Conservation (phyloP, 2,797 vertebrate species). For the Florisuga fusca region DNA sequence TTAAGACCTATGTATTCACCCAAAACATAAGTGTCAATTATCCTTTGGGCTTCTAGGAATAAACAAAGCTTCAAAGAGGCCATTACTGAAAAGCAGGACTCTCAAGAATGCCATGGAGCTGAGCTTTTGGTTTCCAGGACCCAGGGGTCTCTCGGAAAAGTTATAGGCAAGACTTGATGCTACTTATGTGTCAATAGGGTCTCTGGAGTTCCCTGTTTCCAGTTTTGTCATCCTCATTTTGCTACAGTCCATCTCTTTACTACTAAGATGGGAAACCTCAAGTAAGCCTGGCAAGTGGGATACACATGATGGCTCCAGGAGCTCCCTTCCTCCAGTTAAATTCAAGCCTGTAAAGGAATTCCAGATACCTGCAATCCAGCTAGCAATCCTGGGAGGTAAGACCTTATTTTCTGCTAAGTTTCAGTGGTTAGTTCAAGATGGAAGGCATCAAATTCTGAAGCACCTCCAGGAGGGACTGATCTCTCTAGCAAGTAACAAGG, state of each 20-base stretch:
- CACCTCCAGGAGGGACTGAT: not conserved
- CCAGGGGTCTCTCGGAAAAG: not conserved
- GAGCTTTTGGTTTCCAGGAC: not conserved
- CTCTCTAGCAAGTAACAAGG: not conserved
- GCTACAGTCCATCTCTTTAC: not conserved
- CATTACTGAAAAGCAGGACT: not conserved
- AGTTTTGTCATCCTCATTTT: not conserved
- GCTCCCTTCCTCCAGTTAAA: not conserved
- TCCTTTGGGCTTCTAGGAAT: not conserved
- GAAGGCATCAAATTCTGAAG: not conserved
- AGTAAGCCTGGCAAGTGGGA: not conserved
- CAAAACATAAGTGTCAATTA: not conserved
- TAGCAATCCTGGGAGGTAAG: not conserved
- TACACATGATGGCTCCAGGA: not conserved
- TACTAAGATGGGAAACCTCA: not conserved
- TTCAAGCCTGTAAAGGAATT: not conserved
- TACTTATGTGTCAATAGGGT: fast-evolving
- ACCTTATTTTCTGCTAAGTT: not conserved
- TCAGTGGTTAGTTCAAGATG: not conserved
- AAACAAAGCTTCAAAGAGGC: not conserved
- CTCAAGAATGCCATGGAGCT: not conserved
- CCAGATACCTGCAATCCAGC: not conserved
- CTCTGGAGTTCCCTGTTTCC: not conserved
- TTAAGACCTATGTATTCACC: not conserved
- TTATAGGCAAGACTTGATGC: not conserved